Conservation (phyloP, 2,797 vertebrate species). For the Alca torda region DNA sequence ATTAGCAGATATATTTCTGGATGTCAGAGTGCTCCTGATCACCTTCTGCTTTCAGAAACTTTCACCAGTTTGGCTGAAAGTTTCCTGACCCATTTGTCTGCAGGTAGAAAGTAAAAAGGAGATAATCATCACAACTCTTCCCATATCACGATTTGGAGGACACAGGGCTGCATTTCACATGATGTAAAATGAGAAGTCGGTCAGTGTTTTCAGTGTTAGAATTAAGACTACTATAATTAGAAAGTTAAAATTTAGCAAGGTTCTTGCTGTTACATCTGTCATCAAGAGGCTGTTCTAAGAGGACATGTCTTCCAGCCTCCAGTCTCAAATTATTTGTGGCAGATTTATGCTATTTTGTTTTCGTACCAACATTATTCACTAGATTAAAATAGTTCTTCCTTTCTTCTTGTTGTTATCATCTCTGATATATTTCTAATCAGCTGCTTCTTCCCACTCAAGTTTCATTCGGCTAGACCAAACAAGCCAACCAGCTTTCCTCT, state of each 20-base stretch:
- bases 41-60: conserved; percentile 33
- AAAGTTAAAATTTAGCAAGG: neutral
- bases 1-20: conserved; percentile 53
- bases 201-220: neutral
- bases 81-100: conserved; percentile 3
- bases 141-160: neutral
- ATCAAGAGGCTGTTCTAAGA: neutral
- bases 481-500: neutral
- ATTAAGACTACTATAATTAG: neutral
- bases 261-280: neutral
- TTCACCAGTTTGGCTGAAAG: conserved; percentile 9
- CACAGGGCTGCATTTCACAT: neutral
- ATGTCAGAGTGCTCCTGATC: conserved; percentile 19
- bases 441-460: neutral
- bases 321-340: neutral
- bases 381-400: neutral
- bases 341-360: neutral
- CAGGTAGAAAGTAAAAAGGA: neutral
- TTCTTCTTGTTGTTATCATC: neutral
- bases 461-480: neutral
- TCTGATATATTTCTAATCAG: neutral
- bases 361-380: neutral
- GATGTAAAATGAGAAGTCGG: neutral
- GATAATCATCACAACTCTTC: neutral
- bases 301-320: neutral